These are phyloP conservation scores for Acromyrmex echinatior DNA, from an alignment of 1,140 invertebrate genomes.

Conservation along the genomic window DNA sequence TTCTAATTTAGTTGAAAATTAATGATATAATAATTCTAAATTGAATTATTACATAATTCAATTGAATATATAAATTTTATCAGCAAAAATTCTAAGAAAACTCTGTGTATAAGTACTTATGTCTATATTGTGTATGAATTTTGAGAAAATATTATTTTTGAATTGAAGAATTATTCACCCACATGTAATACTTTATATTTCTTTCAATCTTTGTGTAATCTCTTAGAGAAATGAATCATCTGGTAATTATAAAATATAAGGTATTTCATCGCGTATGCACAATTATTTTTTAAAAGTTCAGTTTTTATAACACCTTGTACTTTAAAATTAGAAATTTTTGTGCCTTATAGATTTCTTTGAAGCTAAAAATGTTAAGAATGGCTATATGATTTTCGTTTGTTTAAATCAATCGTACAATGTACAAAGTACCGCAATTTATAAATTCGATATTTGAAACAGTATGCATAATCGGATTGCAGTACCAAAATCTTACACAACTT, in stretches of 20 bases:
- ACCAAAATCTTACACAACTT: neutral
- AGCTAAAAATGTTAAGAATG: constrained; percentile 7
- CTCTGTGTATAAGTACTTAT: neutral
- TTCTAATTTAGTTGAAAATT: neutral
- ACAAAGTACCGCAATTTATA: neutral
- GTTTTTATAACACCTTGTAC: constrained; percentile 9
- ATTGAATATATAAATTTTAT: neutral
- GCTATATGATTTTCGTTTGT: neutral
- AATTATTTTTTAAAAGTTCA: constrained; percentile 11
- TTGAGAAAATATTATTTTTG: constrained; percentile 3
- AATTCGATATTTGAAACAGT: neutral
- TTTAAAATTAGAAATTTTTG: neutral
- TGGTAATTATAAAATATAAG: neutral
- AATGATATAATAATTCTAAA: no score
- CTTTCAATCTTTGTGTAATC: constrained; percentile 12
- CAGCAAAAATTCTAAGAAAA: neutral
- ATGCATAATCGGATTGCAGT: neutral
- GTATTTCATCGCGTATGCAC: neutral
- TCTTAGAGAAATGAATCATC: constrained; percentile 1
- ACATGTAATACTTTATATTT: neutral
- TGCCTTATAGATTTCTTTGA: neutral
- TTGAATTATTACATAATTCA: no score
- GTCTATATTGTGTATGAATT: constrained; percentile 19
- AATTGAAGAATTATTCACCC: constrained; percentile 17
- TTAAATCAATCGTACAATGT: constrained; percentile 1